Conservation (phyloP, 2,797 vertebrate species). For the Hirundo rustica region DNA sequence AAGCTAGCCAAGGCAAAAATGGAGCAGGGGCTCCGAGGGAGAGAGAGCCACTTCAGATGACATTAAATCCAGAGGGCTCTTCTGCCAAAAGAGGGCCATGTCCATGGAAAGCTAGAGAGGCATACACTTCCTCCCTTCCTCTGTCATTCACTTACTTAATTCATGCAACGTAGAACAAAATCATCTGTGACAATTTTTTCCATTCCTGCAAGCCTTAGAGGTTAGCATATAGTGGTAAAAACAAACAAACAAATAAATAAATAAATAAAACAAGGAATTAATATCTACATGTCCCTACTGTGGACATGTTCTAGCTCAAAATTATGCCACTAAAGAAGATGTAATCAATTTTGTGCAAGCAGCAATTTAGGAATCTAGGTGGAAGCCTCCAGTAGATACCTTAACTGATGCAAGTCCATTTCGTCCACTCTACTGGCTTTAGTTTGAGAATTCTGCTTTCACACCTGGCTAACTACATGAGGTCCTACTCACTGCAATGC, state of each 20-base stretch:
- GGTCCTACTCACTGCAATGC: neutral
- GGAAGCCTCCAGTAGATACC: neutral
- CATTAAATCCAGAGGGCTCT: neutral
- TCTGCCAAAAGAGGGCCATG: neutral
- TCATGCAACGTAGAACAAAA: neutral
- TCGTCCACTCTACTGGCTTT: neutral
- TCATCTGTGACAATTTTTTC: neutral
- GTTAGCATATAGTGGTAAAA: neutral
- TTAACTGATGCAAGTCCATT: neutral
- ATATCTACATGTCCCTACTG: neutral
- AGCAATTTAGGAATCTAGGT: neutral
- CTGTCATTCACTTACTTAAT: neutral
- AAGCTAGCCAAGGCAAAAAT: too few relatives aligned
- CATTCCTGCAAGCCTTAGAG: neutral
- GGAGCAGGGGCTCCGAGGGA: too few relatives aligned
- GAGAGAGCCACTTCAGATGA: neutral
- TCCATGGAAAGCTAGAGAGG: neutral
- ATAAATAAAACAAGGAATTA: neutral
- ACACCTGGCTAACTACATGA: neutral
- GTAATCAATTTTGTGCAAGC: neutral
- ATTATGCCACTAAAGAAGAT: neutral
- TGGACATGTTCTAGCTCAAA: neutral
- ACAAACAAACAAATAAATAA: neutral
- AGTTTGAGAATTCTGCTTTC: neutral
- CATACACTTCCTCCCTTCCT: neutral